These are phyloP conservation scores for Haliclystus octoradiatus DNA, from an alignment of 30 jellyfish, hydroid and myxozoan genomes.

Conservation along the genomic window DNA sequence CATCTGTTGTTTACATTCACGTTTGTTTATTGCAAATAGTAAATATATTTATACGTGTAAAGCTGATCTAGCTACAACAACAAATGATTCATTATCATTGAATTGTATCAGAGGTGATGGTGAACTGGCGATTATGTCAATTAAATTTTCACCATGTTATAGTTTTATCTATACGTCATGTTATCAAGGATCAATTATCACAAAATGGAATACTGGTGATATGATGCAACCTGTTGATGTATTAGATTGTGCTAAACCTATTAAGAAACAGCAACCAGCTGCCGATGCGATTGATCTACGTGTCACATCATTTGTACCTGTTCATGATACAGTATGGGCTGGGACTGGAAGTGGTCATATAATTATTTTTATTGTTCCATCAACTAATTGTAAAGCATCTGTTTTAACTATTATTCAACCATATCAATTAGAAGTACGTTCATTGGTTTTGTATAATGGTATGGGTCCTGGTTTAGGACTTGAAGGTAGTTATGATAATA, in stretches of 20 bases:
- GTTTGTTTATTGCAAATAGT: background rate
- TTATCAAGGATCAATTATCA: background rate
- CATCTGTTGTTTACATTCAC: background rate
- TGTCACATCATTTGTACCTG: constrained; percentile 61
- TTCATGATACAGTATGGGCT: constrained; percentile 68
- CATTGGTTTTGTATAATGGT: constrained; percentile 2
- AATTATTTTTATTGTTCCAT: constrained; percentile 23
- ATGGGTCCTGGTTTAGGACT: constrained; percentile 5
- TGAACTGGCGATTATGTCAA: background rate
- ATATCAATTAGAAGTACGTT: constrained; percentile 49
- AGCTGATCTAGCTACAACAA: background rate
- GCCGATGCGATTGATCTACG: constrained; percentile 48
- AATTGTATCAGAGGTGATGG: background rate
- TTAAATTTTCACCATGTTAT: background rate
- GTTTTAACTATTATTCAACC: constrained; percentile 51
- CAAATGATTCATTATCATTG: background rate
- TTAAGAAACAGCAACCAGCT: constrained; percentile 27
- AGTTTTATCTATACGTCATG: background rate
- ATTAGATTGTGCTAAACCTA: constrained; percentile 32
- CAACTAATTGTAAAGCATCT: constrained; percentile 5
- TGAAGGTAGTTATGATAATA: constrained; percentile 6
- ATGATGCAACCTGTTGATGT: constrained; percentile 10
- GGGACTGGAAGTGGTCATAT: constrained; percentile 97
- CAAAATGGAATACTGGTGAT: background rate
- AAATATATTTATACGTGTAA: background rate